Evolutionary conservation across 2,797 vertebrate species (phyloP), one percentile per base, ranked within the genome.

Genomic region (Falco rusticolus): DNA sequence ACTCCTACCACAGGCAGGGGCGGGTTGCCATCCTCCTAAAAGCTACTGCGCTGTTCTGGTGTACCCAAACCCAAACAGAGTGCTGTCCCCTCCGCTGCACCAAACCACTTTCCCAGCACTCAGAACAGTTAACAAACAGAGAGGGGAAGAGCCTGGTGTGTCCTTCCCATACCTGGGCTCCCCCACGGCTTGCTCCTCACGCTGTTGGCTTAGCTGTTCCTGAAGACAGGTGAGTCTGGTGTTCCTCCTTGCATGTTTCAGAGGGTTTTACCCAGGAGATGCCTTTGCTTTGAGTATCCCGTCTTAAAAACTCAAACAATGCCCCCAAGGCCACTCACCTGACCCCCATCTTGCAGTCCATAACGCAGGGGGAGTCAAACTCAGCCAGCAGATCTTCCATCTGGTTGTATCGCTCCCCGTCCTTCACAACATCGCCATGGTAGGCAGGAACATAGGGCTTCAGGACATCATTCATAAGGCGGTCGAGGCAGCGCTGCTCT

Each of bases 291-390:
- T 39, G 9, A 77, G 13, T 5, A 53, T 34, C 57, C 39, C 33
- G 20, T 26, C 64, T 60, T 39, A n/a, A 68, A 76, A 76, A 25
- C 28, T 45, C 48, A 64, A 59, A 45, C 31, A 51, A 8, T 0
- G 0, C 10, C 26, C 34, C 41, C 34, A 45, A 1, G 7, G 24
- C 34, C 78, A 94, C 99, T 98, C 94, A 99, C 99, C 99, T 99
- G 93, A 99, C 94, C 6, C 99, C 99, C 99, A 99, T 99, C 97
- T 99, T 99, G 97, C 99, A 99, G 98, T 99, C 99, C 99, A 99
- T 99, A 91, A 99, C 99, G 3, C 99, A 99, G 1, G 99, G 99
- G 34, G 97, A 98, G 95, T 99, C 99, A 12, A 99, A 99, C 76
- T 99, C 99, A 4, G 99, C 99, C 97, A 99, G 98, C 89, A 99